Percentiles rank a stretch among this genome's conserved stretches.
These are phyloP conservation scores for Sminthurinus signatus DNA, from an alignment of 1,140 invertebrate species.

Conservation along the genomic window DNA sequence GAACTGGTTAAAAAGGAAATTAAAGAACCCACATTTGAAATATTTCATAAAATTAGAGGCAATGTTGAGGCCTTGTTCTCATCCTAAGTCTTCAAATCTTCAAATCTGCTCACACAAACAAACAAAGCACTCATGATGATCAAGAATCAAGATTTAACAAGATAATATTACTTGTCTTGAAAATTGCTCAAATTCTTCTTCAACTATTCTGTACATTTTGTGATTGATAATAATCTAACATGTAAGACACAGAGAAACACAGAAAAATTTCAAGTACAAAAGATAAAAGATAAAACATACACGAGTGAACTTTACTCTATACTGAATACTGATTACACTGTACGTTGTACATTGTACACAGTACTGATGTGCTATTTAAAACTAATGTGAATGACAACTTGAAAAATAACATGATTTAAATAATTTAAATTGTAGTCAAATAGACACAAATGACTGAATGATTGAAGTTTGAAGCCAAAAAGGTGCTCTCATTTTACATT, in stretches of 20 bases:
- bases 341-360: too few relatives aligned
- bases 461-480: too few relatives aligned
- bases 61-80: background rate
- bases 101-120: background rate
- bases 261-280: too few relatives aligned
- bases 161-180: background rate
- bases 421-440: too few relatives aligned
- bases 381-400: too few relatives aligned
- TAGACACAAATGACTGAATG: too few relatives aligned
- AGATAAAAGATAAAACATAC: too few relatives aligned
- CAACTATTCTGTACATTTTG: background rate
- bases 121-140: background rate
- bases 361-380: too few relatives aligned
- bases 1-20: background rate
- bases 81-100: background rate
- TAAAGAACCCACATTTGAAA: background rate
- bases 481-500: too few relatives aligned
- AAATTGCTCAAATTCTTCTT: background rate
- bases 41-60: background rate
- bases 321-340: too few relatives aligned
- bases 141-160: background rate
- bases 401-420: too few relatives aligned
- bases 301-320: too few relatives aligned
- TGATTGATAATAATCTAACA: background rate
- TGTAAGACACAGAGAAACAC: background rate